Evolutionary conservation across 2,113 vertebrate genomes (phyloP).

Genomic region (Geococcyx californianus): DNA sequence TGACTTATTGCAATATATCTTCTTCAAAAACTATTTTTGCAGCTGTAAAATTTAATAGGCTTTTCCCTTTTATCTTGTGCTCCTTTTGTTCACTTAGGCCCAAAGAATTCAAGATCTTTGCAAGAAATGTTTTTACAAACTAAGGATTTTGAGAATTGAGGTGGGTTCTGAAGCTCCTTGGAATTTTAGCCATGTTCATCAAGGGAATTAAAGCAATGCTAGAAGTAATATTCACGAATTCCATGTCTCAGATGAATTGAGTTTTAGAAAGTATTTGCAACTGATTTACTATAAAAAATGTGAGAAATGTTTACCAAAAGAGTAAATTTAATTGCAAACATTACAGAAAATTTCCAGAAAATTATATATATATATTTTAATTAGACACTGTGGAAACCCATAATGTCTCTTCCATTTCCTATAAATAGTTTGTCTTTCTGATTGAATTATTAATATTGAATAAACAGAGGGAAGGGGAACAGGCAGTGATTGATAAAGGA

Average conservation of each 20-base stretch:
- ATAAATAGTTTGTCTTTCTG: background rate
- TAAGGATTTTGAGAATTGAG: background rate
- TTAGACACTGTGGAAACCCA: background rate
- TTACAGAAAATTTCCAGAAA: background rate
- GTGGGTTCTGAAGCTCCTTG: background rate
- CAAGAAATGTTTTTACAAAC: background rate
- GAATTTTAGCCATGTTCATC: background rate
- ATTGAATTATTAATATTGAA: background rate
- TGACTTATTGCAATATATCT: background rate
- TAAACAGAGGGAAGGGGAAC: background rate
- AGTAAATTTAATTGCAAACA: background rate
- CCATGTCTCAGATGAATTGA: background rate
- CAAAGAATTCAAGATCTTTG: background rate
- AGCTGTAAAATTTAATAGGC: background rate
- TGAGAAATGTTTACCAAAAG: background rate
- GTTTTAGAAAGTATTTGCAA: background rate
- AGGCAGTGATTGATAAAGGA: background rate
- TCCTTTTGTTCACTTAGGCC: background rate
- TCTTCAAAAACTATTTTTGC: background rate
- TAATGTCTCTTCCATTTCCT: background rate
- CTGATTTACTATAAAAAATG: background rate
- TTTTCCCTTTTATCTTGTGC: background rate
- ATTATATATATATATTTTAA: background rate
- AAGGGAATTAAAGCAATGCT: background rate
- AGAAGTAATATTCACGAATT: background rate